Conservation (phyloP, 2,888 invertebrate species). For the Yponomeuta plumbellus region DNA sequence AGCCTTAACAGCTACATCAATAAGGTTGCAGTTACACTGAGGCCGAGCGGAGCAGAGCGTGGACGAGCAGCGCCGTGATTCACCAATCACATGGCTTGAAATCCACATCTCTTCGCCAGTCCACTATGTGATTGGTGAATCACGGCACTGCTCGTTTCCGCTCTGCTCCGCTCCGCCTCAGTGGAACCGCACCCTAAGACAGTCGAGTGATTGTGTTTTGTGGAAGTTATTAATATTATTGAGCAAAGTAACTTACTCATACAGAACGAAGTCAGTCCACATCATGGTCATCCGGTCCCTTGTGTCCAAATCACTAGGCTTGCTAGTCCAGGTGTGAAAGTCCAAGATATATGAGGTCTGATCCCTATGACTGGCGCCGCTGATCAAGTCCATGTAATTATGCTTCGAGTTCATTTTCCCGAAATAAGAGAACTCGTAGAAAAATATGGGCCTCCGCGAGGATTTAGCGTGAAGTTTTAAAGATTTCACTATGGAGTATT, state of each 20-base stretch:
- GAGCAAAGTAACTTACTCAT: constrained; percentile 43
- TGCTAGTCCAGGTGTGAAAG: constrained; percentile 48
- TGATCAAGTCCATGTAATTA: constrained; percentile 49
- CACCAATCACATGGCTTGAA: too few species aligned
- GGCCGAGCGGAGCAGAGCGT: too few species aligned
- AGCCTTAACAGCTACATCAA: too few species aligned
- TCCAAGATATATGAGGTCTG: constrained; percentile 60
- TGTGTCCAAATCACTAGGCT: constrained; percentile 47
- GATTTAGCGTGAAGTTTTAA: constrained; percentile 45
- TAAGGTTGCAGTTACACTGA: too few species aligned
- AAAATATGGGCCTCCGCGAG: constrained; percentile 41
- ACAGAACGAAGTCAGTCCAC: constrained; percentile 64
- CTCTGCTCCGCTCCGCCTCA: too few species aligned
- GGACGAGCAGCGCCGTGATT: too few species aligned
- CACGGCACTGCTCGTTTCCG: too few species aligned
- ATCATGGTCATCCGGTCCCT: constrained; percentile 56
- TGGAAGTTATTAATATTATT: not conserved
- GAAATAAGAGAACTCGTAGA: constrained; percentile 61
- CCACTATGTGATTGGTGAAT: too few species aligned
- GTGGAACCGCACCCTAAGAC: too few species aligned
- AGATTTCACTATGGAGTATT: constrained; percentile 55
- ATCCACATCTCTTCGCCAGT: too few species aligned
- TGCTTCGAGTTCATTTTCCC: constrained; percentile 56
- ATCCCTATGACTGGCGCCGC: constrained; percentile 64
- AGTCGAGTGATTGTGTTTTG: too few species aligned